Percentiles rank a stretch among this genome's conserved stretches.
These are phyloP conservation scores for Uloborus diversus DNA, from an alignment of 1,140 invertebrate species.

Conservation along the genomic window DNA sequence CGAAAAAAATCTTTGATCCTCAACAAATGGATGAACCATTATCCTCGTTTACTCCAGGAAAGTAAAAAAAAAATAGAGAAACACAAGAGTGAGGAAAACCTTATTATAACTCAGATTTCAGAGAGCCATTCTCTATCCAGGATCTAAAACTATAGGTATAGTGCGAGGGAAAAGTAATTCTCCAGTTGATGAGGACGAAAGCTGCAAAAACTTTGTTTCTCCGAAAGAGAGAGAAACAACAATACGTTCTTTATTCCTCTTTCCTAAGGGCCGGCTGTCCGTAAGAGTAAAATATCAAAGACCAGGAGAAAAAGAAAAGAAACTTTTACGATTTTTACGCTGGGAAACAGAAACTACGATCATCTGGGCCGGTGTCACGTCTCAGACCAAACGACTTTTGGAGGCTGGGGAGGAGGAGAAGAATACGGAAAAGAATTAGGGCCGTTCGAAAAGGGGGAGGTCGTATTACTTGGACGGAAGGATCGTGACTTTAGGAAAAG, in stretches of 20 bases:
- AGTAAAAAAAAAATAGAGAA: too few species aligned
- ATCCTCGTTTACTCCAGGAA: background rate
- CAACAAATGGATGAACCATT: background rate
- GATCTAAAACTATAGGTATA: conserved; percentile 9
- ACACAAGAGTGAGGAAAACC: background rate
- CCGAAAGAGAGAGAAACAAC: background rate
- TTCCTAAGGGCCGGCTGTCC: background rate
- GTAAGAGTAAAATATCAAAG: background rate
- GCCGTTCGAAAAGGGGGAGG: conserved; percentile 33
- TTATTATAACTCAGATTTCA: conserved; percentile 7
- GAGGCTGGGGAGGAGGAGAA: conserved; percentile 5
- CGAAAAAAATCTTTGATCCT: too few species aligned
- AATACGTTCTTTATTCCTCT: background rate
- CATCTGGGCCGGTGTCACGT: conserved; percentile 47
- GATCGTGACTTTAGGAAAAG: conserved; percentile 48
- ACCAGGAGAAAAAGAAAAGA: conserved; percentile 4
- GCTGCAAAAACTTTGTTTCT: conserved; percentile 35
- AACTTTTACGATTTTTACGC: conserved; percentile 50
- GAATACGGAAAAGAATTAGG: conserved; percentile 37
- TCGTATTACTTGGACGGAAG: background rate
- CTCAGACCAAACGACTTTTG: conserved; percentile 35
- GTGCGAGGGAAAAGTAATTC: conserved; percentile 38
- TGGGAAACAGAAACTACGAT: conserved; percentile 29
- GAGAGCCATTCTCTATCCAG: background rate
- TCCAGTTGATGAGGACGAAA: conserved; percentile 36